Evolutionary conservation across 1,140 invertebrate species (phyloP).

Genomic region (Ips typographus): DNA sequence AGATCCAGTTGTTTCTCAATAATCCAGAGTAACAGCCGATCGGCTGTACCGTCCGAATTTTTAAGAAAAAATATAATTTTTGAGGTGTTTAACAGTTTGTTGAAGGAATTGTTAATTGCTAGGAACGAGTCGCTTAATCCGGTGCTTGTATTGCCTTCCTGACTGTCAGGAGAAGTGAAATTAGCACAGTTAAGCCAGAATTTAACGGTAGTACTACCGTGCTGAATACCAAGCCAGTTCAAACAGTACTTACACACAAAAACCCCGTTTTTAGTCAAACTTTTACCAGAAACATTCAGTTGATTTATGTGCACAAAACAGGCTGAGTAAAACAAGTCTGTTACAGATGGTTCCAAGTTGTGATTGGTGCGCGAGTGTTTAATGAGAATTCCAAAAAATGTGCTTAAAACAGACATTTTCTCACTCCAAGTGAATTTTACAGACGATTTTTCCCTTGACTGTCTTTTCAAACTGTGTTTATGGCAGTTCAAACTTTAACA

Average conservation of each 20-base stretch:
- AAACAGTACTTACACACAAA: conserved; percentile 59
- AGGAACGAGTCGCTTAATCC: conserved; percentile 55
- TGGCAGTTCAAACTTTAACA: too few species aligned
- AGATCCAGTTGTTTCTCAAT: conserved; percentile 59
- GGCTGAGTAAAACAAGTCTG: conserved; percentile 56
- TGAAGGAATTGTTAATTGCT: conserved; percentile 54
- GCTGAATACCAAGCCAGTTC: conserved; percentile 54
- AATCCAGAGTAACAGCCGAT: conserved; percentile 58
- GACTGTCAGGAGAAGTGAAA: conserved; percentile 13
- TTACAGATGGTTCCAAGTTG: conserved; percentile 49
- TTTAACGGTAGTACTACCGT: conserved; percentile 37
- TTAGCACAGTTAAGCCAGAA: conserved; percentile 43
- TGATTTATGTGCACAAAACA: conserved; percentile 56
- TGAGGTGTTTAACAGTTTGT: conserved; percentile 54
- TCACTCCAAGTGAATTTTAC: too few species aligned
- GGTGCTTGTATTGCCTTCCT: conserved; percentile 46
- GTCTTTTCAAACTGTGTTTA: too few species aligned
- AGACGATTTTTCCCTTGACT: too few species aligned
- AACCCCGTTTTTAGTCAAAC: conserved; percentile 47
- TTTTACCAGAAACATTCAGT: conserved; percentile 38
- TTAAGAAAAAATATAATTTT: conserved; percentile 50
- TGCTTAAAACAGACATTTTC: too few species aligned
- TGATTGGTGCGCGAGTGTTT: background rate
- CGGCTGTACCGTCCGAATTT: conserved; percentile 33
- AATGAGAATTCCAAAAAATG: too few species aligned